These are phyloP conservation scores for Aradophagus sp. DNA, from an alignment of 1,140 invertebrate species.

Conservation along the genomic window DNA sequence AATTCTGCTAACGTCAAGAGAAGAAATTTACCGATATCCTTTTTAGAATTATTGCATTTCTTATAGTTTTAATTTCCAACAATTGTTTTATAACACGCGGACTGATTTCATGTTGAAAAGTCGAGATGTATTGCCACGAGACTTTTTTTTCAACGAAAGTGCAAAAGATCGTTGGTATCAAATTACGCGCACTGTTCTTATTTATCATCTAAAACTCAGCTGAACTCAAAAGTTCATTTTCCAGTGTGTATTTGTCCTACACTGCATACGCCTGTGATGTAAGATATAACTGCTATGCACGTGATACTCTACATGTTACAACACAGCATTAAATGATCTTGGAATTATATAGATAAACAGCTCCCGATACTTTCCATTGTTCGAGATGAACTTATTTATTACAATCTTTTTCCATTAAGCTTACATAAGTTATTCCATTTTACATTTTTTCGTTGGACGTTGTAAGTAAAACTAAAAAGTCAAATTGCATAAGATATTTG, in stretches of 20 bases:
- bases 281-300: constrained; percentile 32
- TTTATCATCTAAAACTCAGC: constrained; percentile 28
- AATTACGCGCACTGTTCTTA: constrained; percentile 32
- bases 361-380: constrained; percentile 50
- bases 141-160: too few species aligned
- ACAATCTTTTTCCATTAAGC: constrained; percentile 31
- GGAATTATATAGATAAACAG: constrained; percentile 46
- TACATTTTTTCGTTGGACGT: too few species aligned
- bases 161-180: too few species aligned
- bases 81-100: too few species aligned
- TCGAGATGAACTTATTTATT: constrained; percentile 39
- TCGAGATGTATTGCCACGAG: too few species aligned
- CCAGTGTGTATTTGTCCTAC: constrained; percentile 12
- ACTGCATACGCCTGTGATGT: constrained; percentile 13
- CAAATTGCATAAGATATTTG: too few species aligned
- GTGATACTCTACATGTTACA: constrained; percentile 48
- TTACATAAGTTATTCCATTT: constrained; percentile 22
- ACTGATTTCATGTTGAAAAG: too few species aligned
- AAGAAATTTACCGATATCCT: too few species aligned
- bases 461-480: too few species aligned
- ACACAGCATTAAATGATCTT: constrained; percentile 37
- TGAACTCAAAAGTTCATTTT: constrained; percentile 17
- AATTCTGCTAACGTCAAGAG: too few species aligned
- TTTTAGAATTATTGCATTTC: too few species aligned
- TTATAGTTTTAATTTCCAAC: too few species aligned